Evolutionary conservation across 1,140 invertebrate species (phyloP), one percentile per base, ranked within the genome.

Genomic region (Heterodera schachtii): DNA sequence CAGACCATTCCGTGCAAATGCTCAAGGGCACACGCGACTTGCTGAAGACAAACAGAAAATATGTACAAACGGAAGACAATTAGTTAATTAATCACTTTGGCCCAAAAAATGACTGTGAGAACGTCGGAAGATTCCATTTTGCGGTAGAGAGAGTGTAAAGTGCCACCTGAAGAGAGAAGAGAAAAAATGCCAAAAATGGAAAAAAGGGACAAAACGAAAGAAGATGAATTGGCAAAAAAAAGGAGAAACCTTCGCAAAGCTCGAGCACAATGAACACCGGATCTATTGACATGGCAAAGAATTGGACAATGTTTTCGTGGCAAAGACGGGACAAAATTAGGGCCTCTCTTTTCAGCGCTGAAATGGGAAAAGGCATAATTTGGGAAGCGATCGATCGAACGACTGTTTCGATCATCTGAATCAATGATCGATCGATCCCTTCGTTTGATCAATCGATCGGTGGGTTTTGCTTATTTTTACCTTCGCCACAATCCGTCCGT

Each of bases 291-390:
- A 85, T n/a, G 41, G 75, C 82, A 71, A 57, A 69, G 47, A 84
- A 83, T 13, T 47, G 66, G 16, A 83, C 82, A 66, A 83, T 84
- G 43, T 83, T 84, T 9, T 66, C 49, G 75, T 83, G 82, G 4
- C 78, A 44, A 5, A 83, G 11, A 5, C 82, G 83, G 6, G 69
- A 75, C 41, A 83, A 49, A 47, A 83, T 75, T 9, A 83, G 57
- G 2, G 82, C 82, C 70, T 83, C 82, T 67, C 76, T 43, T 83
- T 83, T 49, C 44, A 83, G 49, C 7, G 83, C 82, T 82, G 73
- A 79, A 82, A 16, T 31, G 19, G 66, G 31, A 0, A 19, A 41
- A 41, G 57, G 64, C 19, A 41, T 77, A 1, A 16, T 5, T 70
- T 69, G 41, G n/a, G 69, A 13, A 16, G 49, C 44, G 16, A 4